Evolutionary conservation across 2,113 vertebrate genomes (phyloP).

Genomic region (Mobula birostris): DNA sequence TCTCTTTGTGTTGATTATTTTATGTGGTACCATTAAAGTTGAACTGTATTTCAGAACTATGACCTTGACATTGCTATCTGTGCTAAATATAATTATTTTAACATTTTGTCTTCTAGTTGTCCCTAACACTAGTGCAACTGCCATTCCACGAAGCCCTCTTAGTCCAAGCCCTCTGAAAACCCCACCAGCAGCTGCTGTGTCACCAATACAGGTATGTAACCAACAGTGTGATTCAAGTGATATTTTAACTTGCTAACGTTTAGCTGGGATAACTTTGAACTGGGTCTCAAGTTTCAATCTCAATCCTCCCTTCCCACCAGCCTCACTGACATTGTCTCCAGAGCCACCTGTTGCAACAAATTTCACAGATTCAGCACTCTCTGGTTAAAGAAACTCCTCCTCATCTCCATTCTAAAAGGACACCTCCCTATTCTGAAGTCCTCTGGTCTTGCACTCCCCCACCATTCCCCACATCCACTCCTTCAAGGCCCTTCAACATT

Average conservation of each 20-base stretch:
- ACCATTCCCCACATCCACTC: no score
- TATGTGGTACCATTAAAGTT: neutral
- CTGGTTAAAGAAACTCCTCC: no score
- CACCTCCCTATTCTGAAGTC: no score
- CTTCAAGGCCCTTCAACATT: no score
- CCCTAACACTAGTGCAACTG: conserved; percentile 60
- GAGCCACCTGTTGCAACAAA: no score
- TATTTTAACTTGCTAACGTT: neutral
- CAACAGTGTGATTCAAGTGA: neutral
- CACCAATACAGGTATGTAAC: conserved; percentile 81
- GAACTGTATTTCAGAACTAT: neutral
- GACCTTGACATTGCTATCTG: neutral
- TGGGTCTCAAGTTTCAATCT: neutral
- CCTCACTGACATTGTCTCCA: neutral
- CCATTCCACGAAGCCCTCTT: conserved; percentile 82
- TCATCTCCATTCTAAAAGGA: no score
- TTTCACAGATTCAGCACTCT: no score
- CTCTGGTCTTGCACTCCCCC: no score
- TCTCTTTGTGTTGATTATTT: neutral
- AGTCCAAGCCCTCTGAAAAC: conserved; percentile 93
- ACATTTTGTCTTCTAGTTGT: conserved; percentile 41
- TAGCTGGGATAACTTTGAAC: neutral
- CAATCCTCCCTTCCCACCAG: neutral
- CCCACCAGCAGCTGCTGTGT: conserved; percentile 85
- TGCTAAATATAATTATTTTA: conserved; percentile 5